phyloP scores from a whole-genome alignment of 2,888 invertebrate species.

The Emmelina monodactyla region DNA sequence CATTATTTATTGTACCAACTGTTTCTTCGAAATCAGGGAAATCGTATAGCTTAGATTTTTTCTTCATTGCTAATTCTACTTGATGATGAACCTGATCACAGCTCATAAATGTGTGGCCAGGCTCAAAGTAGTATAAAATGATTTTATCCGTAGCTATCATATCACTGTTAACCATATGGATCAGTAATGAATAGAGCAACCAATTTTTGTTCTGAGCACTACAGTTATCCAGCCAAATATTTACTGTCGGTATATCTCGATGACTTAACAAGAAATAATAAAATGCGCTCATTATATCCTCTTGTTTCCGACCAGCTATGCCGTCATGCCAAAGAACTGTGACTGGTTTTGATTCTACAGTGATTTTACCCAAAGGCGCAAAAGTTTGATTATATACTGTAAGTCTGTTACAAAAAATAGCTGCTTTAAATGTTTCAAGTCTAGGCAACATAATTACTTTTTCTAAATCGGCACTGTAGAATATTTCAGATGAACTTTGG shows the following conservation, averaged over 20 bases:
- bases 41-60: slow-evolving; percentile 14
- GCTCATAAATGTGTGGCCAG: slow-evolving; percentile 18
- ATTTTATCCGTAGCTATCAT: slow-evolving; percentile 16
- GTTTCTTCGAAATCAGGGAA: slow-evolving; percentile 4
- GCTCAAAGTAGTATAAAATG: slow-evolving; percentile 17
- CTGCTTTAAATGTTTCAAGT: slow-evolving; percentile 1
- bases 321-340: slow-evolving; percentile 21
- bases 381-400: slow-evolving; percentile 9
- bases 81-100: slow-evolving; percentile 25
- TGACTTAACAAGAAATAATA: slow-evolving; percentile 17
- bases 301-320: slow-evolving; percentile 21
- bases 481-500: background rate
- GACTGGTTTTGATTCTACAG: slow-evolving; percentile 8
- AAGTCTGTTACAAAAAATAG: slow-evolving; percentile 3
- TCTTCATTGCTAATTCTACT: slow-evolving; percentile 21
- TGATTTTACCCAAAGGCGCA: slow-evolving; percentile 10
- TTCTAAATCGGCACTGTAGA: slow-evolving; percentile 5
- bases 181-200: slow-evolving; percentile 16
- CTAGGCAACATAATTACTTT: slow-evolving; percentile 9
- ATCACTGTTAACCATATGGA: slow-evolving; percentile 15
- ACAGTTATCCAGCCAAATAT: slow-evolving; percentile 21
- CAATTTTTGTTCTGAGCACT: slow-evolving; percentile 19
- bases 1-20: no score
- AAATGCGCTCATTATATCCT: slow-evolving; percentile 20
- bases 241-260: slow-evolving; percentile 15